Percentiles rank a stretch among this genome's conserved stretches.
Evolutionary conservation across 2,888 invertebrate species (phyloP).

Genomic region (Hemicrepidius hirtus): DNA sequence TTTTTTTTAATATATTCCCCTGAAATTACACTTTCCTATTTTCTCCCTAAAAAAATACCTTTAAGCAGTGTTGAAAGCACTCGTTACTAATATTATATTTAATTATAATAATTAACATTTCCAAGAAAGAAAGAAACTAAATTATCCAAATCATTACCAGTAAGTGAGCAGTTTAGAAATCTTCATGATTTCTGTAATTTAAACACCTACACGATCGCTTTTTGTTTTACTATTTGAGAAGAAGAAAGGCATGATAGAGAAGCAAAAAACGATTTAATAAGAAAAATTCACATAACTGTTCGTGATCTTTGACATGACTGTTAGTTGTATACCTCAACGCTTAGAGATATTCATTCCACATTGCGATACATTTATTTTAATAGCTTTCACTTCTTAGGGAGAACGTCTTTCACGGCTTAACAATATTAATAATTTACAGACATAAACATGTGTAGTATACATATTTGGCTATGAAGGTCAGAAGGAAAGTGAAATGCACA

Average conservation of each 20-base stretch:
- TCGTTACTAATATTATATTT: neutral
- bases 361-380: slow-evolving; percentile 28
- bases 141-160: neutral
- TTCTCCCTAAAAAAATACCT: no score
- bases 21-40: no score
- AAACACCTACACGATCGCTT: slow-evolving; percentile 6
- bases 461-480: slow-evolving; percentile 27
- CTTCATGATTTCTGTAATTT: neutral
- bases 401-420: slow-evolving; percentile 29
- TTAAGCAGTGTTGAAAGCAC: no score
- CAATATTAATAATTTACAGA: slow-evolving; percentile 27
- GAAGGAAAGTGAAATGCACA: slow-evolving; percentile 22
- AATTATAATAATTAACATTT: neutral
- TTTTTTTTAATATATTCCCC: no score
- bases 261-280: neutral
- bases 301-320: slow-evolving; percentile 17
- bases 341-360: slow-evolving; percentile 22
- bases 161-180: slow-evolving; percentile 2
- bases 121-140: neutral
- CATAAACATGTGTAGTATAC: slow-evolving; percentile 7
- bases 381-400: slow-evolving; percentile 22
- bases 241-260: slow-evolving; percentile 8
- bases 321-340: slow-evolving; percentile 1
- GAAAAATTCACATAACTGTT: slow-evolving; percentile 29
- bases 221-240: slow-evolving; percentile 5